Conservation (phyloP, 30 jellyfish, hydroid and myxozoan species). For the Clytia hemisphaerica region DNA sequence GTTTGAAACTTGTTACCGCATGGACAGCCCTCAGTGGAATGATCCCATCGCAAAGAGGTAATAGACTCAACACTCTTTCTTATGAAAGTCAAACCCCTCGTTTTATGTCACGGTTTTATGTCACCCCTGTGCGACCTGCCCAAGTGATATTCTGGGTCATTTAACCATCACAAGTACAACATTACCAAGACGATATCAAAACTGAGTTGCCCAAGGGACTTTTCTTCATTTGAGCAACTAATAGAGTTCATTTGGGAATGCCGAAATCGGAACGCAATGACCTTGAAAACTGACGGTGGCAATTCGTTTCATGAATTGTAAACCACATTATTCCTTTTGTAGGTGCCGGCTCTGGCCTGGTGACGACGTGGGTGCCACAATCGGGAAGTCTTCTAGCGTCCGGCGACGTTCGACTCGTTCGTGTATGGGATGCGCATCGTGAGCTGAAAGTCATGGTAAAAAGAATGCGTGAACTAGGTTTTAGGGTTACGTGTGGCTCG, state of each 20-base stretch:
- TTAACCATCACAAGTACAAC: too few relatives aligned
- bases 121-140: too few relatives aligned
- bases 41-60: constrained; percentile 90
- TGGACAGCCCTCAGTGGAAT: constrained; percentile 92
- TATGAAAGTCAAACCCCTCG: not conserved
- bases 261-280: too few relatives aligned
- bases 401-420: constrained; percentile 87
- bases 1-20: constrained; percentile 61
- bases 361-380: constrained; percentile 95
- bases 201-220: too few relatives aligned
- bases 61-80: not conserved
- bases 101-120: too few relatives aligned
- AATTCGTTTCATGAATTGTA: too few relatives aligned
- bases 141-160: too few relatives aligned
- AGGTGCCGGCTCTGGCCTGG: constrained; percentile 95
- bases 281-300: too few relatives aligned
- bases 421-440: constrained; percentile 97
- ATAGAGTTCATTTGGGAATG: too few relatives aligned
- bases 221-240: too few relatives aligned
- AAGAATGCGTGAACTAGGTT: too few relatives aligned
- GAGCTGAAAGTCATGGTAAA: constrained; percentile 71
- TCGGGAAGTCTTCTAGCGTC: constrained; percentile 90
- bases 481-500: not conserved
- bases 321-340: not conserved
- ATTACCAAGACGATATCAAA: too few relatives aligned